phyloP scores from a whole-genome alignment of 1,140 invertebrate genomes.

The Drosophila pectinifera region DNA sequence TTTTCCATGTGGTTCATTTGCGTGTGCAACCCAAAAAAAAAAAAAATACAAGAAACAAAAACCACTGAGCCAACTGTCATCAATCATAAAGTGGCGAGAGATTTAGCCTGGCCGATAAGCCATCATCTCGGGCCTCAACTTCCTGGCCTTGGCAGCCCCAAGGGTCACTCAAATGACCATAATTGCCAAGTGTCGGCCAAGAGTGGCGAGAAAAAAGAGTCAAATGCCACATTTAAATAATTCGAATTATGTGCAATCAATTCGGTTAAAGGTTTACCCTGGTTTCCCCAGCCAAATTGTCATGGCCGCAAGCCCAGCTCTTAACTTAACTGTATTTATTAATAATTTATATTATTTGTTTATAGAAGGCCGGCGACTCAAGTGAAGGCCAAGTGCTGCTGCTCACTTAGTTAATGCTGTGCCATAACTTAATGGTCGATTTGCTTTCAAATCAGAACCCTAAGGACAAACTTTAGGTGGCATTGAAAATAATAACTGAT shows the following conservation, averaged over 20 bases:
- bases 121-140: slow-evolving; percentile 23
- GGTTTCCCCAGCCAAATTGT: slow-evolving; percentile 39
- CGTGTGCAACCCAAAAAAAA: slow-evolving; percentile 29
- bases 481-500: slow-evolving; percentile 47
- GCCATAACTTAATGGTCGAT: slow-evolving; percentile 42
- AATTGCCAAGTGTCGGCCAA: slow-evolving; percentile 50
- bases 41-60: slow-evolving; percentile 6
- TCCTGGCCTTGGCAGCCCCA: slow-evolving; percentile 59
- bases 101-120: slow-evolving; percentile 23
- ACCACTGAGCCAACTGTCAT: slow-evolving; percentile 46
- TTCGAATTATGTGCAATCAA: slow-evolving; percentile 69
- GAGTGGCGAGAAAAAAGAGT: slow-evolving; percentile 26
- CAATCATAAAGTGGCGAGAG: slow-evolving; percentile 33
- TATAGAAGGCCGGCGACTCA: slow-evolving; percentile 40
- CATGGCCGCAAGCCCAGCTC: slow-evolving; percentile 39
- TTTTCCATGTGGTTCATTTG: slow-evolving; percentile 65
- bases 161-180: slow-evolving; percentile 55
- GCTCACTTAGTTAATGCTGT: slow-evolving; percentile 48
- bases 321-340: slow-evolving; percentile 44
- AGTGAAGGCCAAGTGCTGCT: slow-evolving; percentile 38
- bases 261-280: slow-evolving; percentile 43
- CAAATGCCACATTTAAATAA: slow-evolving; percentile 70
- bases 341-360: slow-evolving; percentile 55
- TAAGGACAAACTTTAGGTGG: slow-evolving; percentile 33
- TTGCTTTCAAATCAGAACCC: slow-evolving; percentile 48